Conservation (phyloP, 2,888 invertebrate species). For the Gryllus longicercus region DNA sequence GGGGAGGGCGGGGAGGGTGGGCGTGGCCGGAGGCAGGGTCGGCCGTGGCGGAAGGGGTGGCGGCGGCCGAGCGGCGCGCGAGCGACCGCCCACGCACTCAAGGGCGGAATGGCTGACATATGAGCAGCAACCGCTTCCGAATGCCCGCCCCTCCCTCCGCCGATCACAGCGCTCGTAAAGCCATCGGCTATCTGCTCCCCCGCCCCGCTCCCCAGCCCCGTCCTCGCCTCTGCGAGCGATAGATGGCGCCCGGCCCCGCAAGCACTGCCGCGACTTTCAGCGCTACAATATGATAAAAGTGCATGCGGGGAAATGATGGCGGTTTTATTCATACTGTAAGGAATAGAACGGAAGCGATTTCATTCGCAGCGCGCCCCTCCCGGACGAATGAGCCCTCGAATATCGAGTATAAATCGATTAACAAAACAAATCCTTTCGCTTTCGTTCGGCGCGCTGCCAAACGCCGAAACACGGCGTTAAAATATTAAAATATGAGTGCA, state of each 20-base stretch:
- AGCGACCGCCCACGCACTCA: neutral
- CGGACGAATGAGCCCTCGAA: neutral
- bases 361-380: neutral
- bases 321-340: neutral
- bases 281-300: neutral
- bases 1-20: no score
- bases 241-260: neutral
- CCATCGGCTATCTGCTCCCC: neutral
- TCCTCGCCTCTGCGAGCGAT: no score
- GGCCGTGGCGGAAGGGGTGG: no score
- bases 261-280: neutral
- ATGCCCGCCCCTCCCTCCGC: neutral
- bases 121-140: neutral
- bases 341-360: neutral
- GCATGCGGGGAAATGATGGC: neutral
- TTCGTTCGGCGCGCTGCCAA: neutral
- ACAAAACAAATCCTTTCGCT: neutral
- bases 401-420: neutral
- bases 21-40: no score
- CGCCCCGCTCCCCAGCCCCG: neutral
- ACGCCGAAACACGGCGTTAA: neutral
- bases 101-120: neutral
- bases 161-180: neutral
- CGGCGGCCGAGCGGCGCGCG: neutral
- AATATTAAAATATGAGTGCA: constrained; percentile 5